Base-by-base conservation (phyloP, 2,113 vertebrate species). In the Tragulus kanchil region DNA sequence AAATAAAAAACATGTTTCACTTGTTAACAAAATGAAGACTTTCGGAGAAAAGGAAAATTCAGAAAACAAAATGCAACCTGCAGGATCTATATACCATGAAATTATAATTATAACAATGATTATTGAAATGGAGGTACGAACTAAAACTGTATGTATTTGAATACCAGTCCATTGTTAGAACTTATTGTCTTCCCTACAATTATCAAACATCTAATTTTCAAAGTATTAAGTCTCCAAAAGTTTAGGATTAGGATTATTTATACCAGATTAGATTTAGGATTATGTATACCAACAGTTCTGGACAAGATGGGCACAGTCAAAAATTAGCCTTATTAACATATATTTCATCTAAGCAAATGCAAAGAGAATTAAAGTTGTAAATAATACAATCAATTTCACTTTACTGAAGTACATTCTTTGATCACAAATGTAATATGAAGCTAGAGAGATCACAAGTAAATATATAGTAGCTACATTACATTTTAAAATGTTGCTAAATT, bases 311-410 rank as follows among this genome's bases (percentile, higher is more conserved):
- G 3, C 26, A 79, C 14, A 67, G 3, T 9, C 4, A n/a, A 83
- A 78, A 77, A 56, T 67, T 86, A 16, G 17, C 28, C 59, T 87
- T 86, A 26, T 7, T 58, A 25, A 13, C 92, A 13, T 75, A 64
- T 82, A n/a, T 85, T 93, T 91, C 67, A 23, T 85, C 42, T n/a
- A 89, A 95, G 23, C 12, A 91, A 77, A 77, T 90, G 28, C 21
- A 93, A 54, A 73, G 45, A 58, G 59, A 71, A 95, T 64, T 59
- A 58, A 67, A 79, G 13, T 85, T 85, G 13, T 6, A 82, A 83
- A n/a, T 81, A 85, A 52, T 3, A 6, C 31, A 42, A 23, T 69
- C 56, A 42, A 3, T 90, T 90, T 78, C 16, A 87, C 2, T 64
- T 82, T 94, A 92, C 19, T 86, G 19, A 95, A 85, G 7, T 31